A percentile compares a stretch with the other conserved stretches of the same genome.
Conservation (phyloP, 1,140 invertebrate species). For the Holcopasites calliopsidis region DNA sequence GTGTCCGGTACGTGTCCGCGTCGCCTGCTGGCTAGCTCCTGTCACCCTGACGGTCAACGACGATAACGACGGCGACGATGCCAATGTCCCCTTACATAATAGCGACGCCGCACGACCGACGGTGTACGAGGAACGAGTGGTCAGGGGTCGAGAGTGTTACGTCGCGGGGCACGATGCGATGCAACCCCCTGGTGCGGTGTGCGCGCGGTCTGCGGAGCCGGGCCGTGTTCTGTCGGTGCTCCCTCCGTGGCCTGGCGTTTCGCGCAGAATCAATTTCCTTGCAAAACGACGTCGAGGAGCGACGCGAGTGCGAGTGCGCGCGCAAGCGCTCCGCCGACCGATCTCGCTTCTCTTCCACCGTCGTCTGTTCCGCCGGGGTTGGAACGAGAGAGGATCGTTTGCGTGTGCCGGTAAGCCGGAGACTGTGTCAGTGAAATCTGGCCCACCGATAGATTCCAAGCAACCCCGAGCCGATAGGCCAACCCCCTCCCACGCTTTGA, state of each 20-base stretch:
- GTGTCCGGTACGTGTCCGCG: slow-evolving; percentile 7
- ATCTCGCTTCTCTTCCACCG: neutral
- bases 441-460: slow-evolving; percentile 63
- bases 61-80: neutral
- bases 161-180: neutral
- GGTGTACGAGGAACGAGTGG: neutral
- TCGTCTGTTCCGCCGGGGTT: slow-evolving; percentile 22
- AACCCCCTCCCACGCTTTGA: slow-evolving; percentile 16
- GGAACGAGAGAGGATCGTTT: slow-evolving; percentile 26
- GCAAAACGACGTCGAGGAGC: slow-evolving; percentile 57
- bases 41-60: neutral
- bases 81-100: slow-evolving; percentile 51
- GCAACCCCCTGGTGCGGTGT: slow-evolving; percentile 29
- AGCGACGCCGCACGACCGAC: neutral
- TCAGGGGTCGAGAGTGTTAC: neutral
- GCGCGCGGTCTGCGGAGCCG: slow-evolving; percentile 53
- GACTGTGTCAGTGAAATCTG: slow-evolving; percentile 59
- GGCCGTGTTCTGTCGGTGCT: slow-evolving; percentile 53
- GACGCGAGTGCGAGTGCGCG: slow-evolving; percentile 53
- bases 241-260: slow-evolving; percentile 40
- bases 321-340: slow-evolving; percentile 29
- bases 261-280: slow-evolving; percentile 78
- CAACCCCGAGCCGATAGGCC: slow-evolving; percentile 60
- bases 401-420: slow-evolving; percentile 41
- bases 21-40: too few species aligned